Percentiles rank a stretch among this genome's conserved stretches.
phyloP scores from a whole-genome alignment of 2,888 invertebrate genomes.

The Perithous albicinctus region DNA sequence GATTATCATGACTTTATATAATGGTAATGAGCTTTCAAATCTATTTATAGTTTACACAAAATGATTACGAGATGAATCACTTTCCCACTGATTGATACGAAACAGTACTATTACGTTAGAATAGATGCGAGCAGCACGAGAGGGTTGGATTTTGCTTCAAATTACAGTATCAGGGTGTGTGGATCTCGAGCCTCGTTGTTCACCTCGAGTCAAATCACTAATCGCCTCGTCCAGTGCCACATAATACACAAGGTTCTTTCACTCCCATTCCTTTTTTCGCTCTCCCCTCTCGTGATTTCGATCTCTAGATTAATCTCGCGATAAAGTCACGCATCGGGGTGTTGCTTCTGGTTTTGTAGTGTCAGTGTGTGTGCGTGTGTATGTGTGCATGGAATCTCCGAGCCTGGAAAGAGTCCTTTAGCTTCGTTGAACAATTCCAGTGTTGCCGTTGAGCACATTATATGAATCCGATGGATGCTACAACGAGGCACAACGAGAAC shows the following conservation, averaged over 20 bases:
- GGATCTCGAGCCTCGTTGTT: conserved; percentile 47
- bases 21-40: no score
- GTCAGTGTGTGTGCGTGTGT: neutral
- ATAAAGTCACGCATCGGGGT: conserved; percentile 63
- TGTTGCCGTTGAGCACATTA: neutral
- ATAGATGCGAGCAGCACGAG: conserved; percentile 21
- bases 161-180: conserved; percentile 40
- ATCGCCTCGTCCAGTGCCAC: conserved; percentile 50
- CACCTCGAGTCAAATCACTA: conserved; percentile 51
- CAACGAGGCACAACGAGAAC: conserved; percentile 30
- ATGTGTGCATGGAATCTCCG: neutral
- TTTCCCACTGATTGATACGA: neutral
- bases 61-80: neutral
- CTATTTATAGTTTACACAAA: neutral
- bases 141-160: conserved; percentile 35
- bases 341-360: conserved; percentile 18
- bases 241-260: conserved; percentile 29
- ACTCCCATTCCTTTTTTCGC: conserved; percentile 6
- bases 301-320: conserved; percentile 57
- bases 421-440: conserved; percentile 43
- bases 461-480: conserved; percentile 21
- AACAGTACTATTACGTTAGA: neutral
- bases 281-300: conserved; percentile 26
- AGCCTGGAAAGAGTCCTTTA: conserved; percentile 8
- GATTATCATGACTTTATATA: no score